Evolutionary conservation across 2,113 vertebrate species (phyloP), one percentile per base, ranked within the genome.

Genomic region (Alexandromys fortis): DNA sequence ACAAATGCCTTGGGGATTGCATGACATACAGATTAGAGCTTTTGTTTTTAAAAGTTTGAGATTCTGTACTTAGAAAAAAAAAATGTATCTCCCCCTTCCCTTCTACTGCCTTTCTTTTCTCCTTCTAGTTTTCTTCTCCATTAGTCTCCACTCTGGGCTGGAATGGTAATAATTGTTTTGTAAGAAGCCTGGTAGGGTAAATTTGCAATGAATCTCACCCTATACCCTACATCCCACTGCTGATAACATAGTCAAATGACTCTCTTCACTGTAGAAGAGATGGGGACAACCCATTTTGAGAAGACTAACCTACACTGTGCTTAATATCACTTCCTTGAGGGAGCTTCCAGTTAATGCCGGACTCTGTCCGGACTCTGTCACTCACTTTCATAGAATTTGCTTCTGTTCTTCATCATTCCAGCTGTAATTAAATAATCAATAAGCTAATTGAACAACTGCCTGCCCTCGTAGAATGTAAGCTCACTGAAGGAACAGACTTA

Each of bases 221-320:
- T 38, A 5, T n/a, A 4, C 1, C 3, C 1, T 3, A 42, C 3
- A 0, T 7, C 7, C 6, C 12, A 3, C 30, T 19, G 10, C 42
- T 33, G 21, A 33, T 30, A 35, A 67, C 28, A 47, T 24, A 47
- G 16, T 1, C 9, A 7, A 67, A 47, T 12, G 38, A 21, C 16
- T 30, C 38, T 86, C 16, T 22, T 47, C 63, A 68, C 42, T 68
- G 14, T 47, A 12, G 26, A 85, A 47, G n/a, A 85, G 26, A 4
- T 26, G 17, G 3, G 45, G 8, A n/a, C 63, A 87, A n/a, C 11
- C 65, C 33, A 35, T 11, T 35, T 70, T 9, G 30, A 49, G 70
- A 87, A 52, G 5, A 70, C 3, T 26, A 22, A 35, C 45, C 7
- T n/a, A 35, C 33, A 24, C 22, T 49, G 17, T n/a, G 3, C 7